phyloP scores from a whole-genome alignment of 2,797 vertebrate species.

The Furcifer pardalis region DNA sequence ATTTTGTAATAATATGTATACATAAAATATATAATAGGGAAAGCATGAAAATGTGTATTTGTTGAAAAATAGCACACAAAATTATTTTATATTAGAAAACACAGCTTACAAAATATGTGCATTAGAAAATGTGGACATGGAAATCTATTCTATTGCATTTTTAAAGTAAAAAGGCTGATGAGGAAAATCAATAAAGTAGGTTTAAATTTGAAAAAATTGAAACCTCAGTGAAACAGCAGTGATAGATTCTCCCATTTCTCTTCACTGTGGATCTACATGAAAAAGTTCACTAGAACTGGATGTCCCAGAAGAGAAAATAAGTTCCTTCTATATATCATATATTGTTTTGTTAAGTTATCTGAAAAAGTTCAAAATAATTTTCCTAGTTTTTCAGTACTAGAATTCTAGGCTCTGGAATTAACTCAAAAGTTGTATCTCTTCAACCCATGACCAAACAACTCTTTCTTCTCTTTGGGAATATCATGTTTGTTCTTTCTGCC shows the following conservation, averaged over 20 bases:
- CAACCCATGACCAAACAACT: not conserved
- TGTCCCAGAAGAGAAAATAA: slow-evolving; percentile 63
- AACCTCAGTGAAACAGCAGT: not conserved
- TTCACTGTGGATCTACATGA: slow-evolving; percentile 32
- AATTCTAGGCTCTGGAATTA: slow-evolving; percentile 57
- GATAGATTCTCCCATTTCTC: not conserved
- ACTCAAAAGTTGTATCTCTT: slow-evolving; percentile 64
- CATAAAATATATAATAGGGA: not conserved
- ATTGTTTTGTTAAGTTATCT: slow-evolving; percentile 40
- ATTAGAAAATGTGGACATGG: not conserved
- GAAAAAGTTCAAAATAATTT: slow-evolving; percentile 41
- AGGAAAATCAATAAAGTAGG: not conserved
- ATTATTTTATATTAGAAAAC: not conserved
- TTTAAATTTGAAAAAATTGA: not conserved
- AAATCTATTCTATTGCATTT: not conserved
- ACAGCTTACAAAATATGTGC: not conserved
- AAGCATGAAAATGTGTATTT: not conserved
- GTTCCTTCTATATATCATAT: slow-evolving; percentile 40
- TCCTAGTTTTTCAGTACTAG: slow-evolving; percentile 49
- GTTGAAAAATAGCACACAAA: not conserved
- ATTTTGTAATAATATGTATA: not conserved
- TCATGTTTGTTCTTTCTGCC: slow-evolving; percentile 57
- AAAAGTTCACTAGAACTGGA: slow-evolving; percentile 54
- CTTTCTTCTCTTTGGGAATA: slow-evolving; percentile 49
- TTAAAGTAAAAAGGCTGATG: not conserved